These are phyloP conservation scores for Sarcophaga peregrina DNA, from an alignment of 1,140 invertebrate species.

Conservation along the genomic window DNA sequence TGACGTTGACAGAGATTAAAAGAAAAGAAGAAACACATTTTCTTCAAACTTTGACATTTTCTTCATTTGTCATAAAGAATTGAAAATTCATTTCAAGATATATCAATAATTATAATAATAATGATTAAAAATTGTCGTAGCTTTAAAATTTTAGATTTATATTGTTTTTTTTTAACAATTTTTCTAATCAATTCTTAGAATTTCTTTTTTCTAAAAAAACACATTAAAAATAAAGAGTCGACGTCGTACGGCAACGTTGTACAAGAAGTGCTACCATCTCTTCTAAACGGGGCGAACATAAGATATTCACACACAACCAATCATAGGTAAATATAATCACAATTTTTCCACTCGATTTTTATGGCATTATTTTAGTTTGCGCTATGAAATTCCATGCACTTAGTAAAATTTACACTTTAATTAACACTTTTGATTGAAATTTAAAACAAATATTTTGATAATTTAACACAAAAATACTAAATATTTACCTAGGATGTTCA, in stretches of 20 bases:
- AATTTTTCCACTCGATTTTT: constrained; percentile 20
- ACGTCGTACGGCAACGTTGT: constrained; percentile 27
- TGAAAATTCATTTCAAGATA: background rate
- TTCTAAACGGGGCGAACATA: constrained; percentile 13
- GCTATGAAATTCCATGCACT: background rate
- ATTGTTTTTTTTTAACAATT: background rate
- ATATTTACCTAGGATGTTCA: constrained; percentile 67
- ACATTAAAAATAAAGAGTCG: background rate
- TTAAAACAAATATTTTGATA: constrained; percentile 14
- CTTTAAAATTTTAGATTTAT: background rate
- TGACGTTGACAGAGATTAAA: background rate
- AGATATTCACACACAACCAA: constrained; percentile 28
- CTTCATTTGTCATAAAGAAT: background rate
- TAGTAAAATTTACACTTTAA: background rate
- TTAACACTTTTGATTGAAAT: background rate
- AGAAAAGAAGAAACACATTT: constrained; percentile 17
- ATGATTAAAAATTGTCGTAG: too few species aligned
- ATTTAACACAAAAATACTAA: constrained; percentile 44
- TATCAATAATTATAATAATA: too few species aligned
- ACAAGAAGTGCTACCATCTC: background rate
- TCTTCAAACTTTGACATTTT: constrained; percentile 36
- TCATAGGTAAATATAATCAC: constrained; percentile 15
- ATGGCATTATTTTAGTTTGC: background rate
- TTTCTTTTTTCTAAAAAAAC: background rate
- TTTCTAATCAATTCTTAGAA: background rate